These are phyloP conservation scores for Pyrochroa serraticornis DNA, from an alignment of 2,888 invertebrate species.

Conservation along the genomic window DNA sequence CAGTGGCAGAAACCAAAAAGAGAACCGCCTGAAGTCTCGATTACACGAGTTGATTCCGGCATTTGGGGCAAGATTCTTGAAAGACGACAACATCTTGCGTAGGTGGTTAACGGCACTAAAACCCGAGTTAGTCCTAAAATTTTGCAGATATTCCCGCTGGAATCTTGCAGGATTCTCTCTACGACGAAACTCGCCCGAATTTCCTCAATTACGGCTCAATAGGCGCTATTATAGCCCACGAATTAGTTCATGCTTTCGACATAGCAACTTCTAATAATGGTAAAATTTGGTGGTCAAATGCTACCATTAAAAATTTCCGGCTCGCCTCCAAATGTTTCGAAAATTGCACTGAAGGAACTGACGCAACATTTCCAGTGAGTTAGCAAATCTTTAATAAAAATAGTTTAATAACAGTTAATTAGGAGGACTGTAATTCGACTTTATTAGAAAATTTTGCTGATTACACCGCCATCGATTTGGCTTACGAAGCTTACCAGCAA, in stretches of 20 bases:
- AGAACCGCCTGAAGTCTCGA: neutral
- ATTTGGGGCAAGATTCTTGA: conserved; percentile 3
- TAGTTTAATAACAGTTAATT: neutral
- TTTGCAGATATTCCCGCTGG: conserved; percentile 85
- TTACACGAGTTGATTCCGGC: neutral
- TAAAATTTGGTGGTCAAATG: conserved; percentile 13
- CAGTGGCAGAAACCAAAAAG: neutral
- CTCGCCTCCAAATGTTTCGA: conserved; percentile 5
- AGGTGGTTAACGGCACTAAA: neutral
- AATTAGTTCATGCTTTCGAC: conserved; percentile 85
- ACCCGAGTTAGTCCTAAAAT: neutral
- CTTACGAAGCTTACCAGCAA: conserved; percentile 77
- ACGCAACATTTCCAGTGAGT: neutral
- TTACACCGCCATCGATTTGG: conserved; percentile 86
- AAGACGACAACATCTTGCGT: conserved; percentile 15
- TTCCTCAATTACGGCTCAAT: conserved; percentile 88
- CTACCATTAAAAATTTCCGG: conserved; percentile 14
- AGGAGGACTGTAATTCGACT: conserved; percentile 8
- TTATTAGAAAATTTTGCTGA: conserved; percentile 82
- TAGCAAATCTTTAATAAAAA: neutral
- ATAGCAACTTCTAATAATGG: conserved; percentile 9
- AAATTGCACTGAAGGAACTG: conserved; percentile 11
- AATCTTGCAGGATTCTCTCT: conserved; percentile 85
- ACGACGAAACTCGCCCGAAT: conserved; percentile 79
- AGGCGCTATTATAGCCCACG: conserved; percentile 85